These are phyloP conservation scores for Colletes latitarsis DNA, from an alignment of 1,140 invertebrate genomes.

Conservation along the genomic window DNA sequence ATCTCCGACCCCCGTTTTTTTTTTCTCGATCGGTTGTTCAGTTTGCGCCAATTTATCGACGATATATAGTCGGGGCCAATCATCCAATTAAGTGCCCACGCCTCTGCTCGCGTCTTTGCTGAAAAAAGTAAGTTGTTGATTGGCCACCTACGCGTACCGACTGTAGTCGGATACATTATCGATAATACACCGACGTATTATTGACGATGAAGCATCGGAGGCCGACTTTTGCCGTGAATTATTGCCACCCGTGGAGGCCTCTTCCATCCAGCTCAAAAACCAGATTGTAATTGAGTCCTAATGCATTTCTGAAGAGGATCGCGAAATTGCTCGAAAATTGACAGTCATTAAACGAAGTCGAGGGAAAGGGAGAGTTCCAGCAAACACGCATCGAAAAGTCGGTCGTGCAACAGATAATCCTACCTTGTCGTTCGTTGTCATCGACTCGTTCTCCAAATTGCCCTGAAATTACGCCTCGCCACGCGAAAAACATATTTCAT, in stretches of 20 bases:
- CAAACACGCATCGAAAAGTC: background rate
- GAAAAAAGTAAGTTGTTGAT: conserved; percentile 63
- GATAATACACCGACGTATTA: conserved; percentile 47
- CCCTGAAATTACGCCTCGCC: no score
- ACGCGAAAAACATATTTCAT: background rate
- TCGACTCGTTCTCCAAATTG: background rate
- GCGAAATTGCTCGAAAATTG: conserved; percentile 9
- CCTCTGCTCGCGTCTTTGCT: conserved; percentile 42
- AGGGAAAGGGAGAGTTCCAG: background rate
- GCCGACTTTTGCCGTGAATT: conserved; percentile 38
- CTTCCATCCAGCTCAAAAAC: background rate
- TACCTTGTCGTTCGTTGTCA: background rate
- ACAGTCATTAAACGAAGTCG: background rate
- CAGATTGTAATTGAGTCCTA: conserved; percentile 19
- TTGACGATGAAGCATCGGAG: conserved; percentile 49
- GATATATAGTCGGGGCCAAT: conserved; percentile 63
- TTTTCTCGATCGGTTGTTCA: conserved; percentile 14
- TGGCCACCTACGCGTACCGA: conserved; percentile 53
- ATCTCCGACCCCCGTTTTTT: background rate
- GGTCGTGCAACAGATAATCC: background rate
- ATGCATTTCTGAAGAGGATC: background rate
- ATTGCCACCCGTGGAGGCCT: conserved; percentile 29
- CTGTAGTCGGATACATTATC: conserved; percentile 4
- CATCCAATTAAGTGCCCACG: conserved; percentile 68
- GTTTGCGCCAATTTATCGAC: conserved; percentile 57